Evolutionary conservation across 2,113 vertebrate species (phyloP).

Genomic region (Tachysurus fulvidraco): DNA sequence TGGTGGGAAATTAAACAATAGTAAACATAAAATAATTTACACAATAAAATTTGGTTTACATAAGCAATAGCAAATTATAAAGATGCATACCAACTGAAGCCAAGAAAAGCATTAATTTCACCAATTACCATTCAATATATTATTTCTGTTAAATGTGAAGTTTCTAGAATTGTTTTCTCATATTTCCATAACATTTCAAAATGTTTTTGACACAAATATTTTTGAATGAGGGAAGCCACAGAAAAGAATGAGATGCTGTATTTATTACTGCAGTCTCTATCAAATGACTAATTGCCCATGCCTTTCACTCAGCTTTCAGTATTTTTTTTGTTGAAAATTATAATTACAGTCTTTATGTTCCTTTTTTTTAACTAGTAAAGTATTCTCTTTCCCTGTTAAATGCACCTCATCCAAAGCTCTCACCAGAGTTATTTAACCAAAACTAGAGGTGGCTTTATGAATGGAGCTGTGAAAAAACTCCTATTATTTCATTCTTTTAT

Average conservation of each 20-base stretch:
- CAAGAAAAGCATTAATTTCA: neutral
- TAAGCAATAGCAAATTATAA: neutral
- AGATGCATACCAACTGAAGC: neutral
- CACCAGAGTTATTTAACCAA: too few species aligned
- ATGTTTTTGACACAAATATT: neutral
- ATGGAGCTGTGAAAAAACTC: too few species aligned
- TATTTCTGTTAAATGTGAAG: neutral
- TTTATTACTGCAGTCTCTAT: neutral
- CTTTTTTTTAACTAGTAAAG: too few species aligned
- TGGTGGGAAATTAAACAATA: constrained; percentile 62
- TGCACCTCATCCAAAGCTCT: too few species aligned
- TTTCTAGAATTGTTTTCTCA: neutral
- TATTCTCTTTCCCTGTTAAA: too few species aligned
- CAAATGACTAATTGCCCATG: neutral
- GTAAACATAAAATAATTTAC: neutral
- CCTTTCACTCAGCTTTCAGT: neutral
- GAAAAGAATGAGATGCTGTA: neutral
- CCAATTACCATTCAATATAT: neutral
- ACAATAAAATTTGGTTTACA: neutral
- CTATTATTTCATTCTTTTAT: too few species aligned
- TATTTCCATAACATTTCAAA: neutral
- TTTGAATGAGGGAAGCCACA: neutral
- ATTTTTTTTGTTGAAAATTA: too few species aligned
- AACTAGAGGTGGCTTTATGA: too few species aligned
- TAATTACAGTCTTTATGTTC: too few species aligned